These are phyloP conservation scores for Zhuqinia jingwanae DNA, from an alignment of 2,888 invertebrate genomes.

Conservation along the genomic window DNA sequence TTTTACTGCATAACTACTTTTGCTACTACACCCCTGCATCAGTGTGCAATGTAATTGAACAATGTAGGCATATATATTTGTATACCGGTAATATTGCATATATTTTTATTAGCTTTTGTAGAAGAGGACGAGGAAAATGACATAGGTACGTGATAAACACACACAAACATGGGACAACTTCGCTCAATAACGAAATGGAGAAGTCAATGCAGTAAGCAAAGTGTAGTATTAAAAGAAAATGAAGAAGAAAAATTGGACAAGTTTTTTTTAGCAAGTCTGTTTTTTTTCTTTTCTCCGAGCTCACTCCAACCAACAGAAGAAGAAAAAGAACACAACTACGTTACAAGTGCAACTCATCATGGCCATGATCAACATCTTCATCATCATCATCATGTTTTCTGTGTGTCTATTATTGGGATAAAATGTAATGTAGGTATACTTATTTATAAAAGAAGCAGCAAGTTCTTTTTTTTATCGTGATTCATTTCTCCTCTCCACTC, in stretches of 20 bases:
- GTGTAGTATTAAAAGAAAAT: constrained; percentile 53
- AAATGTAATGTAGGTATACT: not conserved
- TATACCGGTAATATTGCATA: not conserved
- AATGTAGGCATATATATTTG: no score
- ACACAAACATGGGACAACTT: not conserved
- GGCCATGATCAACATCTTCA: not conserved
- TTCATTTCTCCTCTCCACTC: no score
- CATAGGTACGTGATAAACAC: not conserved
- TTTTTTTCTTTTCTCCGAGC: not conserved
- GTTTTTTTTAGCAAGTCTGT: constrained; percentile 30
- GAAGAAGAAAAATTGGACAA: constrained; percentile 31
- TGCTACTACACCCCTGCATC: no score
- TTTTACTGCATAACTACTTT: no score
- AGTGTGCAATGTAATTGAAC: no score
- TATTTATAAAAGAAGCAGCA: not conserved
- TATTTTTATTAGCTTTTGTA: no score
- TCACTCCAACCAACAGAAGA: not conserved
- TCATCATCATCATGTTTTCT: constrained; percentile 13
- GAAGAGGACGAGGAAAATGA: not conserved
- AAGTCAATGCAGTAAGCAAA: constrained; percentile 26
- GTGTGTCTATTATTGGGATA: not conserved
- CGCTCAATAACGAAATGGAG: not conserved
- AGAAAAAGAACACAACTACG: not conserved
- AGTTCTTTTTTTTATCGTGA: no score
- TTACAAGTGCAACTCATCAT: not conserved